Conservation (phyloP, 2,888 invertebrate species). For the Brassicogethes aeneus region DNA sequence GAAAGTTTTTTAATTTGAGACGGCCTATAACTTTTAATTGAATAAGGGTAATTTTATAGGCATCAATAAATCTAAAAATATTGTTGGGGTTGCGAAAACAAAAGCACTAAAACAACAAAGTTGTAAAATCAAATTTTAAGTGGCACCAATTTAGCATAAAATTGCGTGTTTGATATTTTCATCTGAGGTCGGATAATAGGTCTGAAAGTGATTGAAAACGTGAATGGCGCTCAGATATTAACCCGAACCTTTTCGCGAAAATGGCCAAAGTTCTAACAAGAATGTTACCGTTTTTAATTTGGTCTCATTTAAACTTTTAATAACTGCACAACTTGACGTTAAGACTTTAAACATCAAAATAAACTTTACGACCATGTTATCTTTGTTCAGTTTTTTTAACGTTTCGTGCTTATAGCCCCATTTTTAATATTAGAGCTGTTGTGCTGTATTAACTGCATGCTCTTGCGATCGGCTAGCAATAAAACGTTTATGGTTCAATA, state of each 20-base stretch:
- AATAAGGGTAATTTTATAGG: too few species aligned
- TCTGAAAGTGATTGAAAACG: background rate
- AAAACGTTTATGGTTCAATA: background rate
- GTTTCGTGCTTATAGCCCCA: background rate
- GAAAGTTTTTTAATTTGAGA: too few species aligned
- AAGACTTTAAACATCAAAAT: conserved; percentile 16
- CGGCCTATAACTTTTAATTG: too few species aligned
- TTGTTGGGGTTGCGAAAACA: background rate
- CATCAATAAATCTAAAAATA: too few species aligned
- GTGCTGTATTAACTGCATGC: background rate
- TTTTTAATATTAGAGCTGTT: background rate
- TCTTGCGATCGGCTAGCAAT: background rate
- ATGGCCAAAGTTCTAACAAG: conserved; percentile 16
- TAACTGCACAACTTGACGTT: conserved; percentile 19
- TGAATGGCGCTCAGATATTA: conserved; percentile 8
- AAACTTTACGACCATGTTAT: conserved; percentile 12
- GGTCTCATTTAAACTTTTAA: conserved; percentile 23
- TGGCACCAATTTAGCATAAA: background rate
- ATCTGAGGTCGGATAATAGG: background rate
- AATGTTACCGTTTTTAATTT: conserved; percentile 23
- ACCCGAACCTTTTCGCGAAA: conserved; percentile 5
- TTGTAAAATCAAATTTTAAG: background rate
- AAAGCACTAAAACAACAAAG: background rate
- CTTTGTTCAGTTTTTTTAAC: conserved; percentile 1
- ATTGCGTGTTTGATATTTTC: background rate